These are phyloP conservation scores for Tichodroma muraria DNA, from an alignment of 2,113 vertebrate genomes.

Conservation along the genomic window DNA sequence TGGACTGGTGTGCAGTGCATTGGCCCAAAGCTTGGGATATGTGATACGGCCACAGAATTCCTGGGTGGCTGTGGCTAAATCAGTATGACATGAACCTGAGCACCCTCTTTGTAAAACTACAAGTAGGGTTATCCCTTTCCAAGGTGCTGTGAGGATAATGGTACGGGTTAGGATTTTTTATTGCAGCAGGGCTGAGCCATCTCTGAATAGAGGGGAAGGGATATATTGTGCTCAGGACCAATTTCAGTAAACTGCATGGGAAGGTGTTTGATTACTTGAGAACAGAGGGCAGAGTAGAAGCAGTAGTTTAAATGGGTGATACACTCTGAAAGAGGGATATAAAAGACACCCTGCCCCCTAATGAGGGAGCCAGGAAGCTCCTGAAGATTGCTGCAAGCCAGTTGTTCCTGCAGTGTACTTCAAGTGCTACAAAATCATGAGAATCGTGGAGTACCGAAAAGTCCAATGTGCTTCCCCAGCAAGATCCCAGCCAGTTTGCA, in stretches of 20 bases:
- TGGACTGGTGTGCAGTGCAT: not conserved
- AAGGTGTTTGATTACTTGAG: not conserved
- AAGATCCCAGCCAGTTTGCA: not conserved
- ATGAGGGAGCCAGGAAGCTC: not conserved
- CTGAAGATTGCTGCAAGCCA: not conserved
- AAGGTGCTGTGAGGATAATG: not conserved
- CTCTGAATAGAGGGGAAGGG: not conserved
- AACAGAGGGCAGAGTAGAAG: not conserved
- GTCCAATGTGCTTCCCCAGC: fast-evolving
- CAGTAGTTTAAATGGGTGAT: not conserved
- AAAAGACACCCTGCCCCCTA: not conserved
- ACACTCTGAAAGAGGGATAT: not conserved
- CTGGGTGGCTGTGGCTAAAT: not conserved
- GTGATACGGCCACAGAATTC: not conserved
- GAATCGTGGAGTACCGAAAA: fast-evolving
- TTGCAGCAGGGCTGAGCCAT: not conserved
- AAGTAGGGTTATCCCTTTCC: not conserved
- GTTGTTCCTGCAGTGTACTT: not conserved
- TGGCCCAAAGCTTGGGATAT: not conserved
- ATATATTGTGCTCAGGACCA: not conserved
- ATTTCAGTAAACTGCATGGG: fast-evolving
- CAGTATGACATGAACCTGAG: not conserved
- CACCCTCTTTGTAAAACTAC: not conserved
- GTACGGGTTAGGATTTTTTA: not conserved
- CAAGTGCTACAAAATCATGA: not conserved